phyloP scores from a whole-genome alignment of 2,888 invertebrate species.

The Acleris laterana region DNA sequence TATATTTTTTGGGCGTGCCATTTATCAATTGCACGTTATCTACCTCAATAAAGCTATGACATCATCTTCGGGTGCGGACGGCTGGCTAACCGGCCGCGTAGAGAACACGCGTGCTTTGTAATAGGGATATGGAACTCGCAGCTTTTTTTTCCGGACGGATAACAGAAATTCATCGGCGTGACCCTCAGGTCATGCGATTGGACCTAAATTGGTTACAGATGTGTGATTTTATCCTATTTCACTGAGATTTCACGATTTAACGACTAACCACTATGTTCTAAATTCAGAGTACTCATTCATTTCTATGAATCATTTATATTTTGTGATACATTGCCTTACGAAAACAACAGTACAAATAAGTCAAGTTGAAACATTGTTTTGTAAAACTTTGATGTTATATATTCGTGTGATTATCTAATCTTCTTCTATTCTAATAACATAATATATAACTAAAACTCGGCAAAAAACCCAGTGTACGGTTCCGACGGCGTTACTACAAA shows the following conservation, averaged over 20 bases:
- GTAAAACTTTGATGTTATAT: too few relatives aligned
- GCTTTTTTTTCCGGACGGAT: slow-evolving; percentile 30
- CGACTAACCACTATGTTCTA: too few relatives aligned
- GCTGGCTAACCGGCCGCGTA: slow-evolving; percentile 59
- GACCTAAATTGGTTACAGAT: slow-evolving; percentile 20
- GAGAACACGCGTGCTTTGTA: slow-evolving; percentile 30
- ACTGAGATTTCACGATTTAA: slow-evolving; percentile 8
- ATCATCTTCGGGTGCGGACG: slow-evolving; percentile 68
- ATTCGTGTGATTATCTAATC: too few relatives aligned
- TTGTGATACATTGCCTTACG: too few relatives aligned
- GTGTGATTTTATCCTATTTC: slow-evolving; percentile 8
- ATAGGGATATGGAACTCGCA: slow-evolving; percentile 10
- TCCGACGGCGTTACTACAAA: too few relatives aligned
- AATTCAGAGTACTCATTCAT: neutral
- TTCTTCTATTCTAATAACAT: too few relatives aligned
- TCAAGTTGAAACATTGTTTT: too few relatives aligned
- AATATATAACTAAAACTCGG: too few relatives aligned
- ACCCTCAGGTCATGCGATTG: slow-evolving; percentile 32
- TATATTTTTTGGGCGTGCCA: slow-evolving; percentile 68
- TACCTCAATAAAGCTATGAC: slow-evolving; percentile 69
- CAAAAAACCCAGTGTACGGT: too few relatives aligned
- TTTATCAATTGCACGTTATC: slow-evolving; percentile 71
- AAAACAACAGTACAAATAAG: too few relatives aligned
- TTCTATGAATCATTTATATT: too few relatives aligned
- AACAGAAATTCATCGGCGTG: slow-evolving; percentile 21